Conservation (phyloP, 2,888 invertebrate genomes). For the Tricholauxania praeusta region DNA sequence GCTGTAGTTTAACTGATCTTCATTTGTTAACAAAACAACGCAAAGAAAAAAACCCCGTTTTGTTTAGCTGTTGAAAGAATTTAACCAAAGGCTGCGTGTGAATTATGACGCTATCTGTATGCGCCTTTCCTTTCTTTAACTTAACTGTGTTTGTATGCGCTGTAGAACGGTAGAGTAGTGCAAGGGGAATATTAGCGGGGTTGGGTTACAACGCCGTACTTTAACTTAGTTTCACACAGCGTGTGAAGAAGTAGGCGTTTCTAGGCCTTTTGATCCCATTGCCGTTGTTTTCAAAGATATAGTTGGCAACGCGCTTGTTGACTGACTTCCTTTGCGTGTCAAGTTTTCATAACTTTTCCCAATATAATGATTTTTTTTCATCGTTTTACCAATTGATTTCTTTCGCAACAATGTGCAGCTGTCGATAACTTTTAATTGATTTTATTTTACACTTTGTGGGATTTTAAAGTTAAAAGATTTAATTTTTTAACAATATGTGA, state of each 20-base stretch:
- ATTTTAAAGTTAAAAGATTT: too few species aligned
- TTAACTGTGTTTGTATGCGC: too few species aligned
- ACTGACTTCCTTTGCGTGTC: slow-evolving; percentile 30
- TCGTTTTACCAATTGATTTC: too few species aligned
- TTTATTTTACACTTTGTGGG: too few species aligned
- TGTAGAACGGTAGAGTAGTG: too few species aligned
- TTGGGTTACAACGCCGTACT: too few species aligned
- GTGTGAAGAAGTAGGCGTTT: slow-evolving; percentile 34
- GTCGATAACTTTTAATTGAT: too few species aligned
- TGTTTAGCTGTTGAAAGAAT: slow-evolving; percentile 7
- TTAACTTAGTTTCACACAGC: neutral
- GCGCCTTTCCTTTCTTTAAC: neutral
- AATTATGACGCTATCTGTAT: neutral
- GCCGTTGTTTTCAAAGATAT: slow-evolving; percentile 16
- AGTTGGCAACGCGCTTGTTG: slow-evolving; percentile 9
- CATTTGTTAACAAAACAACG: slow-evolving; percentile 3
- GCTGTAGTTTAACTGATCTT: slow-evolving; percentile 10
- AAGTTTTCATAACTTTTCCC: slow-evolving; percentile 22
- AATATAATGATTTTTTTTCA: too few species aligned
- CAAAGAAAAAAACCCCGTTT: too few species aligned
- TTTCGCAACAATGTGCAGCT: too few species aligned
- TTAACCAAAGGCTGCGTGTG: neutral
- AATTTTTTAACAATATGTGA: too few species aligned
- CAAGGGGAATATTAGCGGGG: too few species aligned
- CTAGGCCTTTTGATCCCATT: slow-evolving; percentile 32